Conservation (phyloP, 2,797 vertebrate genomes). For the Scleropages formosus region DNA sequence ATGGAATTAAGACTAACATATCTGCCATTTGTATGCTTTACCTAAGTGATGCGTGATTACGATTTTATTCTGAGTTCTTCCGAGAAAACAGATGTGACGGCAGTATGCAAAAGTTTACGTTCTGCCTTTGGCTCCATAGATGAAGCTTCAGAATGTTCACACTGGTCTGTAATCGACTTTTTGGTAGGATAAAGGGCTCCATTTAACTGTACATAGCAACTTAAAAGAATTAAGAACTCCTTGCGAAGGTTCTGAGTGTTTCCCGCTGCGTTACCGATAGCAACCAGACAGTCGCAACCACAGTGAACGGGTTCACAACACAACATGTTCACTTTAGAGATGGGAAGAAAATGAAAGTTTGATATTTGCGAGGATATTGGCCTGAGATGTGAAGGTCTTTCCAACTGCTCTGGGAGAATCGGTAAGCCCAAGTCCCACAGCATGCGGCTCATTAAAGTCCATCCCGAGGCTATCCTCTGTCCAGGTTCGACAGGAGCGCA, state of each 20-base stretch:
- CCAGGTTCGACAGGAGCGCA: background rate
- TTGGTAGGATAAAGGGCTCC: no score
- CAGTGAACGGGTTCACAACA: background rate
- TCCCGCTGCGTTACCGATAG: background rate
- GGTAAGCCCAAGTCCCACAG: background rate
- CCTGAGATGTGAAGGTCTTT: constrained; percentile 2
- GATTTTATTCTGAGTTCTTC: background rate
- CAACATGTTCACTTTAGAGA: background rate
- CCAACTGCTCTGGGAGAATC: background rate
- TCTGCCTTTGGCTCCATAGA: no score
- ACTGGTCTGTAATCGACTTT: no score
- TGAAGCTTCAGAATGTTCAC: no score
- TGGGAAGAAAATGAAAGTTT: no score
- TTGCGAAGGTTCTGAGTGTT: no score
- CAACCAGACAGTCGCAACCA: background rate
- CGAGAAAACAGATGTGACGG: no score
- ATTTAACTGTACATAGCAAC: no score
- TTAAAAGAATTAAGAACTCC: no score
- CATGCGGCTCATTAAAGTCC: constrained; percentile 12
- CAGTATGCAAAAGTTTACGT: no score
- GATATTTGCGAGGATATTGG: background rate
- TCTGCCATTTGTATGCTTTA: background rate
- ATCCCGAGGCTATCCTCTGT: background rate
- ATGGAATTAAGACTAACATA: background rate
- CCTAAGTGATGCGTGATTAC: background rate